Conservation (phyloP, 2,797 vertebrate species). For the Triplophysa bombifrons region DNA sequence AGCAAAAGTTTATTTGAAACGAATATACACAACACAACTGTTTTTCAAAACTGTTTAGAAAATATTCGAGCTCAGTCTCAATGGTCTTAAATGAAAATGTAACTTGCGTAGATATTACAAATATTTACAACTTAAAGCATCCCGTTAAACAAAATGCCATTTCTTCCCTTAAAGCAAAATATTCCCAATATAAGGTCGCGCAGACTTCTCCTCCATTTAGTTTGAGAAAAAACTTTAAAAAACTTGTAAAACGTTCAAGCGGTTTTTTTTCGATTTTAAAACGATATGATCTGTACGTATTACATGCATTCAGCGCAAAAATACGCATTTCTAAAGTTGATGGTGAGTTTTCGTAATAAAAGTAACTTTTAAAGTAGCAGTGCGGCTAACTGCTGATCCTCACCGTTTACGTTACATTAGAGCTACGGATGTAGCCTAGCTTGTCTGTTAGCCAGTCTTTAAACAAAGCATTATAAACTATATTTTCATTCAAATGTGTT, state of each 20-base stretch:
- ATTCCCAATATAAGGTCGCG: background rate
- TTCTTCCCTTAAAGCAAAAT: background rate
- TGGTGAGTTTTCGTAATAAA: background rate
- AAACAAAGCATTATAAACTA: conserved; percentile 67
- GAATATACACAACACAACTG: conserved; percentile 6
- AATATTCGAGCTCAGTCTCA: background rate
- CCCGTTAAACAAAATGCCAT: background rate
- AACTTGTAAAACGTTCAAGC: background rate
- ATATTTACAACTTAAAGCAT: background rate
- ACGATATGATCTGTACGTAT: background rate
- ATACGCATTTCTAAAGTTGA: background rate
- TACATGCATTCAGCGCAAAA: background rate
- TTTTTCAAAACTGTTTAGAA: background rate
- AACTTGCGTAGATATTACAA: no score
- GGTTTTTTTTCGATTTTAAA: background rate
- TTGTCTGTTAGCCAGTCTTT: conserved; percentile 62
- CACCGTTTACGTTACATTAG: conserved; percentile 28
- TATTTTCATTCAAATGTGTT: conserved; percentile 46
- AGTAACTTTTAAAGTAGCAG: conserved; percentile 48
- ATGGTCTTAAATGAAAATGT: no score
- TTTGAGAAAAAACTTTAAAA: conserved; percentile 1
- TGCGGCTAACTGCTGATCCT: conserved; percentile 66
- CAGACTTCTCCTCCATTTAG: background rate
- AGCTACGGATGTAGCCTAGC: conserved; percentile 66
- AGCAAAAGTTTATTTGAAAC: background rate